Conservation (phyloP, 53 echinoderm and acorn worm species). For the Hippasteria phrygiana region DNA sequence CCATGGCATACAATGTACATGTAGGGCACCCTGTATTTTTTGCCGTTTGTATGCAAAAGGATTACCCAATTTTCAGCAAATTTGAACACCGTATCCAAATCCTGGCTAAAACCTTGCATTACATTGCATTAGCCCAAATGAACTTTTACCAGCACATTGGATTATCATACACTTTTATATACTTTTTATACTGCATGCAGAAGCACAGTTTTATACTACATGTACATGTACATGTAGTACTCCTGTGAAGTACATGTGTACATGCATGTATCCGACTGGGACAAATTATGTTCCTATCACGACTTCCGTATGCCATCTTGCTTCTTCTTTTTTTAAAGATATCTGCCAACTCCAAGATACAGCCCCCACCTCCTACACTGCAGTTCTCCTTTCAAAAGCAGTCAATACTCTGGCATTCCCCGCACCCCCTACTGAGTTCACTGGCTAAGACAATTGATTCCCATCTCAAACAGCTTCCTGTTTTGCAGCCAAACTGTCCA, state of each 20-base stretch:
- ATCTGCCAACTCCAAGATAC: background rate
- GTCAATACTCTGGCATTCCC: background rate
- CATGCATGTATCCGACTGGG: background rate
- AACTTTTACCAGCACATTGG: too few relatives aligned
- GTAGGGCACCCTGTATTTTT: too few relatives aligned
- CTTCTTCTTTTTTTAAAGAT: too few relatives aligned
- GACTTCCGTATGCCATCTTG: background rate
- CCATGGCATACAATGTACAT: too few relatives aligned
- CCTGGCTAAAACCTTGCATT: too few relatives aligned
- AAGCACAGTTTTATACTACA: background rate
- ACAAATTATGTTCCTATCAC: background rate
- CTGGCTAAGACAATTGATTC: conserved; percentile 25
- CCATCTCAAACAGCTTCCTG: conserved; percentile 37
- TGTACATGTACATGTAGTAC: background rate
- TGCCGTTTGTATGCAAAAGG: too few relatives aligned
- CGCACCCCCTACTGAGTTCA: background rate
- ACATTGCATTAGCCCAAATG: too few relatives aligned
- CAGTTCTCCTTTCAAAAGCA: background rate
- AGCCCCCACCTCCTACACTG: background rate
- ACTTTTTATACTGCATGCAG: background rate
- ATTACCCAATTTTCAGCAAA: too few relatives aligned
- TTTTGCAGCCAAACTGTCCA: conserved; percentile 42
- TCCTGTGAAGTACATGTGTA: background rate
- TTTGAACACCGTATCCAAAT: too few relatives aligned
- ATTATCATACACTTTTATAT: background rate